These are phyloP conservation scores for Phaetusa simplex DNA, from an alignment of 2,113 vertebrate species.

Conservation along the genomic window DNA sequence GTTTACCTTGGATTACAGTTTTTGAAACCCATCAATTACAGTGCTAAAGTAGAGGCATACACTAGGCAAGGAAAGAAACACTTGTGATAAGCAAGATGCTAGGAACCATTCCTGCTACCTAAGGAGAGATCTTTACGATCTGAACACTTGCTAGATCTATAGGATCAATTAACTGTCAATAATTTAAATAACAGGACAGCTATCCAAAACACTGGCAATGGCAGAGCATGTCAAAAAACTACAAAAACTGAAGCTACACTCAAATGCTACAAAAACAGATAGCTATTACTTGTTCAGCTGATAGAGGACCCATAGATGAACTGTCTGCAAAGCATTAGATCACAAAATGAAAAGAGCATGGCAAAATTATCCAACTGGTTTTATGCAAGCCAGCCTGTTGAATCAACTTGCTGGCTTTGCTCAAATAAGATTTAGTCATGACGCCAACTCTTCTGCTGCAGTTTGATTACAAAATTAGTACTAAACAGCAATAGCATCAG, in stretches of 20 bases:
- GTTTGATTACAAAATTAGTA: background rate
- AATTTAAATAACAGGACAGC: background rate
- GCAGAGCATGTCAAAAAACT: background rate
- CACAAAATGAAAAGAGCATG: background rate
- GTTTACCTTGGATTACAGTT: background rate
- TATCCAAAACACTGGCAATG: background rate
- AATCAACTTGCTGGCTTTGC: background rate
- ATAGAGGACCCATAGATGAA: background rate
- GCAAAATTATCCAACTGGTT: background rate
- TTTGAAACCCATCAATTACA: background rate
- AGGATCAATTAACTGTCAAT: background rate
- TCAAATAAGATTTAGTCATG: background rate
- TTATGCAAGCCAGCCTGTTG: background rate
- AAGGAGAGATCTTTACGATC: background rate
- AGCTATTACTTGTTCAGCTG: background rate
- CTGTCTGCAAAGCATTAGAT: background rate
- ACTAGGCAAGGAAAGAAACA: background rate
- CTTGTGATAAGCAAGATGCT: background rate
- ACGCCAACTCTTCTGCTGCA: background rate
- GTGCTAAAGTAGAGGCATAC: background rate
- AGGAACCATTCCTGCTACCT: background rate
- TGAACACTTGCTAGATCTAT: background rate
- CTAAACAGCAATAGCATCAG: background rate
- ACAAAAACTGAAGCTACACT: background rate
- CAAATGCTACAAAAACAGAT: background rate